Evolutionary conservation across 2,797 vertebrate species (phyloP), one percentile per base, ranked within the genome.

Genomic region (Sebastes ruberrimus): DNA sequence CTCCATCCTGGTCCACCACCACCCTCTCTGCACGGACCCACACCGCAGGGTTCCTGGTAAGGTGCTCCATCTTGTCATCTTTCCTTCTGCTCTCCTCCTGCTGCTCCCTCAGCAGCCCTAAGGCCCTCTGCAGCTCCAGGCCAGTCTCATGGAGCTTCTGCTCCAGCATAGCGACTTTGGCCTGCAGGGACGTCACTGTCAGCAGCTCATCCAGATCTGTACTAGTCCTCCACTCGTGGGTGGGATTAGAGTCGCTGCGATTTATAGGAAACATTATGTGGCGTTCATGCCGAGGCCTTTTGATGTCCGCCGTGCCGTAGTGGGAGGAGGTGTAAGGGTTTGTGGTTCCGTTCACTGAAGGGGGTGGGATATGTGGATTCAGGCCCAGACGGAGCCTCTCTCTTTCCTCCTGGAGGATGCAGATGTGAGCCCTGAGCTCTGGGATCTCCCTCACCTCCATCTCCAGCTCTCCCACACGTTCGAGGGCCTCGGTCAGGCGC

Each of bases 91-190:
- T 95, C 80, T 97, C 97, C 1, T 93, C 91, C 82, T 93, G 90
- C 84, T 97, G 97, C 70, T 95, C 96, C 83, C 87, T 93, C 60
- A 98, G 91, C 70, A 95, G 74, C 4, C 89, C 93, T 63, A 87
- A 89, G 62, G 95, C 89, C 79, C 75, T 95, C 69, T 96, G 90
- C 0, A 97, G 95, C 76, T 98, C 97, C 74, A 91, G 86, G 4
- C 93, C 93, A 6, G 95, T 95, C 76, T 95, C 94, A 6, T 92
- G 94, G 81, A 99, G 93, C 79, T 96, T 96, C 73, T 97, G 95
- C 92, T 98, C 96, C 33, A 99, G 90, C 32, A 79, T 88, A 0
- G 93, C 91, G 16, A 98, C 89, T 86, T 96, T 98, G 78, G 93
- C 96, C 86, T 96, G 96, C 78, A 98, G 95, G 0, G 83, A 92